Conservation (phyloP, 2,113 vertebrate genomes). For the Muntiacus reevesi region DNA sequence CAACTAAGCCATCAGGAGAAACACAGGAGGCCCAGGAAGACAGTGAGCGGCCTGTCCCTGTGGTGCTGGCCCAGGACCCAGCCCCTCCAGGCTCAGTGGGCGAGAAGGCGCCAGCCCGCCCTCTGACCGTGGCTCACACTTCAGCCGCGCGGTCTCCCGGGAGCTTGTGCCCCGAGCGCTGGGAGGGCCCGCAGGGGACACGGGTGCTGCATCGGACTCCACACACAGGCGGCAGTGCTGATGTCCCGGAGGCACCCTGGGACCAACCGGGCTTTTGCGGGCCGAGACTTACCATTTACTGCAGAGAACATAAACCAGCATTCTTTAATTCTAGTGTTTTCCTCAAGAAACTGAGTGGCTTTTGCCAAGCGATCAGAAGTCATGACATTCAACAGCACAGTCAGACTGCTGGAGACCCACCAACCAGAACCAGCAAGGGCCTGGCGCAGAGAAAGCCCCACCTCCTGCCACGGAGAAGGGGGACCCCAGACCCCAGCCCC, state of each 20-base stretch:
- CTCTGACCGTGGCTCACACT: neutral
- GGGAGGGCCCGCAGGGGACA: neutral
- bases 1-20: neutral
- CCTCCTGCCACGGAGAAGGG: neutral
- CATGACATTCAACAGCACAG: neutral
- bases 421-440: neutral
- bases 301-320: neutral
- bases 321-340: neutral
- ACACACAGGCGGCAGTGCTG: neutral
- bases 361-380: neutral
- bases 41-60: neutral
- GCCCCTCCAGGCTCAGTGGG: neutral
- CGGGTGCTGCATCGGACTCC: neutral
- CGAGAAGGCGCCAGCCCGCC: rapidly evolving
- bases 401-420: neutral
- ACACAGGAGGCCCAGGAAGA: neutral
- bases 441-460: neutral
- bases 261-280: neutral
- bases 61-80: neutral
- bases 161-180: rapidly evolving
- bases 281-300: neutral
- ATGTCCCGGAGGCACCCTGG: constrained; percentile 13
- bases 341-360: neutral
- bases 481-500: neutral
- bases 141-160: rapidly evolving